Conservation (phyloP, 2,888 invertebrate genomes). For the Nysson spinosus region DNA sequence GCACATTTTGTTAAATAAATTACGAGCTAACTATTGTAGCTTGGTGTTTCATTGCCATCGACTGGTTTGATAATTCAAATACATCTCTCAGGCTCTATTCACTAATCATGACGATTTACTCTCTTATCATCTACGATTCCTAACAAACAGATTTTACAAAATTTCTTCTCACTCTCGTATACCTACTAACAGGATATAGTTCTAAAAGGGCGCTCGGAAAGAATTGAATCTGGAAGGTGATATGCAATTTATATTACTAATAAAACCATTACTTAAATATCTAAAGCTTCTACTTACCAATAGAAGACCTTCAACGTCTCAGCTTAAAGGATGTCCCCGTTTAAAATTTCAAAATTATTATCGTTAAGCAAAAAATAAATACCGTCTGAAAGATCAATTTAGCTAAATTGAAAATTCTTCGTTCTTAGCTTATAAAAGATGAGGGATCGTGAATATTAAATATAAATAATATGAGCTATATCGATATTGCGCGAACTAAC, state of each 20-base stretch:
- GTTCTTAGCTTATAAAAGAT: too few relatives aligned
- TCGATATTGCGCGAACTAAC: too few relatives aligned
- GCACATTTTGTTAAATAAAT: conserved; percentile 16
- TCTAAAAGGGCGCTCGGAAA: conserved; percentile 14
- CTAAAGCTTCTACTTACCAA: neutral
- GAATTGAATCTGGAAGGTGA: conserved; percentile 3
- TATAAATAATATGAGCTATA: too few relatives aligned
- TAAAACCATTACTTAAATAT: too few relatives aligned
- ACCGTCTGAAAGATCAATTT: too few relatives aligned
- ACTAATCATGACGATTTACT: conserved; percentile 15
- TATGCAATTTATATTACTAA: conserved; percentile 4
- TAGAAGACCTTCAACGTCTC: too few relatives aligned
- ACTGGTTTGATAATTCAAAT: conserved; percentile 37
- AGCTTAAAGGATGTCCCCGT: too few relatives aligned
- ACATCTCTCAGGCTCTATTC: neutral
- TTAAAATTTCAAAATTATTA: too few relatives aligned
- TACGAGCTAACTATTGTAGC: conserved; percentile 51
- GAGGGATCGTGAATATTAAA: too few relatives aligned
- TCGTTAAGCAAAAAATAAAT: too few relatives aligned
- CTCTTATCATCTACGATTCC: conserved; percentile 10
- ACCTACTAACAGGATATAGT: conserved; percentile 24
- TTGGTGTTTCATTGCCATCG: conserved; percentile 55
- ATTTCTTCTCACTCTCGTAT: conserved; percentile 18
- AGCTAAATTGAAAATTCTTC: too few relatives aligned
- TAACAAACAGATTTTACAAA: conserved; percentile 29